phyloP scores from a whole-genome alignment of 2,113 vertebrate genomes.

The Glareola pratincola region DNA sequence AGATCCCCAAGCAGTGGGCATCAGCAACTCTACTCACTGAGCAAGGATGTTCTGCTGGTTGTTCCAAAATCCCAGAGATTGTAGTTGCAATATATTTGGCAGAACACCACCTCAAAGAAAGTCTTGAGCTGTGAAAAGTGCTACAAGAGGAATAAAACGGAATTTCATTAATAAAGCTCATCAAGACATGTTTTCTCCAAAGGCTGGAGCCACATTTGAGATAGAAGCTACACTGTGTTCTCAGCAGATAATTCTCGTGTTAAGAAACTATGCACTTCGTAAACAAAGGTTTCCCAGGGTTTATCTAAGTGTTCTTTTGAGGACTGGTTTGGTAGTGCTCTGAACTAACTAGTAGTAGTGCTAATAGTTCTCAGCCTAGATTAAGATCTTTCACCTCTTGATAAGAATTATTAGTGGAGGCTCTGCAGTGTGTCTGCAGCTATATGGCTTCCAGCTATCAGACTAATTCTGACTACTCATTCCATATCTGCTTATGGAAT shows the following conservation, averaged over 20 bases:
- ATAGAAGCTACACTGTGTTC: background rate
- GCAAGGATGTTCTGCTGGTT: background rate
- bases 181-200: background rate
- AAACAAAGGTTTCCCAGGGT: background rate
- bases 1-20: background rate
- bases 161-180: background rate
- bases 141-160: background rate
- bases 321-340: background rate
- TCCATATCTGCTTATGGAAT: background rate
- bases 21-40: background rate
- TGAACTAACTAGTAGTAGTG: background rate
- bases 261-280: background rate
- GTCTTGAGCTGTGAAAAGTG: background rate
- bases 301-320: background rate
- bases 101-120: background rate
- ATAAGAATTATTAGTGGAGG: background rate
- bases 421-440: background rate
- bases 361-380: background rate
- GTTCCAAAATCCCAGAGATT: background rate
- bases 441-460: background rate
- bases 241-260: background rate
- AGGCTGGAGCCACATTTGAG: background rate
- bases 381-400: background rate
- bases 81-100: background rate
- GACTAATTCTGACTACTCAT: background rate